Evolutionary conservation across 1,140 invertebrate species (phyloP), one percentile per base, ranked within the genome.

Genomic region (Onthophagus taurus): DNA sequence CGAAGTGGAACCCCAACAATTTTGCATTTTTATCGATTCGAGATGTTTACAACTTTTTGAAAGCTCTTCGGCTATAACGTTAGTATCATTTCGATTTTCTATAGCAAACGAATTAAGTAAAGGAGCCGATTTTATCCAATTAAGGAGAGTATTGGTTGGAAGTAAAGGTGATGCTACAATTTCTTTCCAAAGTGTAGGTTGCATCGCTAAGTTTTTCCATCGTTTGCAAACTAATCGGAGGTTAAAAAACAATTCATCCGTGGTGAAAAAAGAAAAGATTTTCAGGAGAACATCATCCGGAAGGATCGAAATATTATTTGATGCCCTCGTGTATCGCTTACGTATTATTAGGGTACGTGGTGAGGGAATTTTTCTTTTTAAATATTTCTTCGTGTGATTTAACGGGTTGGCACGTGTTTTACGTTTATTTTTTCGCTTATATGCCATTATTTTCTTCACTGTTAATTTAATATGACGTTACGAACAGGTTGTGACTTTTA

Each of bases 11-110:
- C 42, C 44, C 44, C 44, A 45, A 31, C 44, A 45, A 14, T 38
- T 37, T 37, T 37, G 34, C 23, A 45, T 26, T 31, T 45, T 45
- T 20, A 45, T 19, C 2, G 20, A 23, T 45, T 45, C 34, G 18
- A 45, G 9, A 6, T 38, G 34, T 19, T 38, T 45, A 26, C 34
- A 30, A 14, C 35, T 14, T 31, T 31, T 37, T 12, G 26, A n/a
- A 3, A 45, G 13, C 44, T 45, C 14, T 30, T 35, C 23, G 7
- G 26, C 16, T 17, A 45, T 45, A 17, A 45, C 23, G 18, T 26
- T 19, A 4, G 34, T 26, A 31, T 45, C 44, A 9, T 24, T 26
- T 20, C 44, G 37, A 19, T 37, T 11, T 24, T 39, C 4, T 20
- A 46, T 26, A 1, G 37, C 21, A 26, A 46, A 41, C 31, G 8